Conservation (phyloP, 2,113 vertebrate species). For the Alligator sinensis region DNA sequence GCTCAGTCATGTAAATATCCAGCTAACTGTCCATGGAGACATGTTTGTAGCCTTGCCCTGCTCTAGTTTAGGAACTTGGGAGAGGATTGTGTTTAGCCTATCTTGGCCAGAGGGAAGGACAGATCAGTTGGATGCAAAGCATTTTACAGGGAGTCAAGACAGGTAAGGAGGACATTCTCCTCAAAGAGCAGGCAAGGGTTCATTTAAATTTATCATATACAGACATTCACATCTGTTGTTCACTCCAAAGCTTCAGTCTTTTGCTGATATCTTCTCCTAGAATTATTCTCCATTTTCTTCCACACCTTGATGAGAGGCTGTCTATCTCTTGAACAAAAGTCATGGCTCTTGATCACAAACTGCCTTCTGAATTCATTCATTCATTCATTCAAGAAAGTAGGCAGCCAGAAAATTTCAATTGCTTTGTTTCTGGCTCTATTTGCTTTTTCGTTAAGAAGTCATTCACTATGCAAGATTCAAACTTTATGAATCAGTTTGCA, state of each 20-base stretch:
- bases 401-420: slow-evolving; percentile 14
- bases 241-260: not conserved
- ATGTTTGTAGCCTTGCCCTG: not conserved
- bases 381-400: not conserved
- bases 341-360: not conserved
- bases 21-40: not conserved
- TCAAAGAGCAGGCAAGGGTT: rapidly evolving
- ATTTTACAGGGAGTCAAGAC: rapidly evolving
- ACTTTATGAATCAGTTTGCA: not conserved
- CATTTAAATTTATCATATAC: not conserved
- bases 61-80: not conserved
- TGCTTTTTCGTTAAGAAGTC: slow-evolving; percentile 9
- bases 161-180: too few species aligned
- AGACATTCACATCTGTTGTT: not conserved
- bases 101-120: not conserved
- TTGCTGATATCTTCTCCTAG: not conserved
- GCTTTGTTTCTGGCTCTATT: slow-evolving; percentile 19
- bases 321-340: not conserved
- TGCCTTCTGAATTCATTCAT: slow-evolving; percentile 25
- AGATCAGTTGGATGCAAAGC: not conserved
- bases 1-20: not conserved
- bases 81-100: not conserved
- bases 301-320: not conserved
- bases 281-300: not conserved
- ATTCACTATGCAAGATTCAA: not conserved